Evolutionary conservation across 1,140 invertebrate genomes (phyloP).

Genomic region (Cotesia chilonis): DNA sequence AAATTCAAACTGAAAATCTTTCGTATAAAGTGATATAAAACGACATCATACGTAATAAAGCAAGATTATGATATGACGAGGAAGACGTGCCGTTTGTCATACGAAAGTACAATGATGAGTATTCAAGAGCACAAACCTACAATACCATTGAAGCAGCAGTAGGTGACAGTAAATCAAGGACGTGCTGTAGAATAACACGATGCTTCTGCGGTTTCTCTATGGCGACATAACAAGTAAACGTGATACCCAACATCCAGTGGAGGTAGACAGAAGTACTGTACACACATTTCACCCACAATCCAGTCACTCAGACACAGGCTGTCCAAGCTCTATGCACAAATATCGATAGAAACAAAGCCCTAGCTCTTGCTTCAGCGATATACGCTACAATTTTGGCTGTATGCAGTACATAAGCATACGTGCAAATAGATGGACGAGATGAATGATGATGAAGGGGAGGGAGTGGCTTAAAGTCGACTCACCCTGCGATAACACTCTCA

Average conservation of each 20-base stretch:
- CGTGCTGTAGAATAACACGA: not conserved
- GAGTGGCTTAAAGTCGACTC: not conserved
- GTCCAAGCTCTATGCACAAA: too few species aligned
- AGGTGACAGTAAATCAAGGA: conserved; percentile 7
- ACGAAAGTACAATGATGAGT: too few species aligned
- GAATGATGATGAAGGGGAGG: not conserved
- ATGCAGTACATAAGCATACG: conserved; percentile 2
- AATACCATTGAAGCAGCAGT: too few species aligned
- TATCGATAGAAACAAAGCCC: too few species aligned
- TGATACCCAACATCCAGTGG: not conserved
- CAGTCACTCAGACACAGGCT: not conserved
- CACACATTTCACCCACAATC: conserved; percentile 1
- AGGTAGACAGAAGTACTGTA: conserved; percentile 1
- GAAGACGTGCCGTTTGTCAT: too few species aligned
- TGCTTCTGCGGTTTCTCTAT: conserved; percentile 11
- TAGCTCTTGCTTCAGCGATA: too few species aligned
- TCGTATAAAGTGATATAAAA: too few species aligned
- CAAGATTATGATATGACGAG: too few species aligned
- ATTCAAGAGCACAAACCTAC: too few species aligned
- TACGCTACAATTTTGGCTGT: not conserved
- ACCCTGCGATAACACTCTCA: conserved; percentile 17
- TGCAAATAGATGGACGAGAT: not conserved
- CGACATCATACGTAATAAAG: too few species aligned
- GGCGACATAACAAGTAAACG: not conserved
- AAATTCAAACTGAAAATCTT: too few species aligned